Base-by-base conservation (phyloP, 2,888 invertebrate species). In the Yponomeuta sedellus region DNA sequence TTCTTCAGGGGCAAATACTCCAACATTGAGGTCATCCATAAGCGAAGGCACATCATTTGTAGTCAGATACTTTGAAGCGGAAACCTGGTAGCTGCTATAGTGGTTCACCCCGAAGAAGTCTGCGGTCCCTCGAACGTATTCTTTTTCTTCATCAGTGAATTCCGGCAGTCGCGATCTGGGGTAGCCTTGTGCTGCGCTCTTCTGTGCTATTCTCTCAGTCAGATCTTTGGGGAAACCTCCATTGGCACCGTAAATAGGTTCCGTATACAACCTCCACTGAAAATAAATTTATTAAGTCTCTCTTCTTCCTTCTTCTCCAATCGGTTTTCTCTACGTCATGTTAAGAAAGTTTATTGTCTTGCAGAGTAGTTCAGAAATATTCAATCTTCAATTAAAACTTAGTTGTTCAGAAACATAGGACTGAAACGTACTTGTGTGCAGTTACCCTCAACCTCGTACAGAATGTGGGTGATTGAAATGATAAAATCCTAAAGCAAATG, bases 81-180 rank as follows among this genome's bases (percentile, higher is more conserved):
- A 81, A 10, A 82, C 66, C 2, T 78, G 52, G 0, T 2, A 72
- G 0, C 92, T 79, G 0, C 94, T 93, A 76, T 96, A 96, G 68
- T 94, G 92, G 74, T 96, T 96, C 3, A 96, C 83, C 0, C 95
- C 87, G 20, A 86, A 80, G 74, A 88, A 90, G 69, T 89, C 89
- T 0, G 73, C 70, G 0, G 82, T 25, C 1, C 89, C 89, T 66
- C 72, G 77, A 0, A 80, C 78, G 2, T 79, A 78, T 0, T 70
- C 70, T 10, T 71, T 76, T 76, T 92, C 91, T 64, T 86, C 81
- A 11, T 77, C 74, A 0, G 86, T 84, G 71, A 92, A 92, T 16
- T 73, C 72, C 0, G 92, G 92, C 63, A 92, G 73, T 1, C 92
- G 79, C 0, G 92, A 92, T 56, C 75, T 70, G 0, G 76, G 65